Evolutionary conservation across 1,140 invertebrate species (phyloP), one percentile per base, ranked within the genome.

Genomic region (Brevipalpus yothersi): DNA sequence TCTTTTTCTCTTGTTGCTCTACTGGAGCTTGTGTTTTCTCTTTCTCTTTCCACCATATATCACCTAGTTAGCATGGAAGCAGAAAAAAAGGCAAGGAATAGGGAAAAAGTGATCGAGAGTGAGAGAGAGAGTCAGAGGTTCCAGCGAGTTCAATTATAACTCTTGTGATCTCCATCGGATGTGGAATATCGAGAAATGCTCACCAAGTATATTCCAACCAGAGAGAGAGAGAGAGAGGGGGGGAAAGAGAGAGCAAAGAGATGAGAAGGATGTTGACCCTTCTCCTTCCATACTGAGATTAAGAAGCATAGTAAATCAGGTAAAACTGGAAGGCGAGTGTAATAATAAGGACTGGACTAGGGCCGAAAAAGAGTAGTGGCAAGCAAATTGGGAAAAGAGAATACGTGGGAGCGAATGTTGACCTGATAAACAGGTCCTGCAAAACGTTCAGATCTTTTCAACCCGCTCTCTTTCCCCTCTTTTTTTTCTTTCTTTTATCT

Each of bases 401-500:
- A 13, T 19, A 51, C n/a, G 31, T 31, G 31, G 31, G 31, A 31
- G 31, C 31, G 31, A 51, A 51, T 17, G n/a, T 51, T 19, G n/a
- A 51, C 49, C n/a, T n/a, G 49, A 51, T 31, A 31, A 31, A 31
- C 49, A 51, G 21, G 49, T 51, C 49, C 49, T 19, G 21, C n/a
- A 51, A 51, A n/a, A 19, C n/a, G 13, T 51, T 51, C 21, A 40
- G 31, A 19, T 23, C 15, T 56, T 56, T 56, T 56, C 54, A n/a
- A 40, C 21, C 7, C 39, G 13, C 12, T 55, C 11, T 56, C 17
- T 56, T 41, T n/a, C 13, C 39, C 31, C 41, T 56, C 13, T 15
- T n/a, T 54, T 9, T 42, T 12, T 8, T 58, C n/a, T 51, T 58
- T 17, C n/a, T n/a, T 66, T 66, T 58, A 70, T 60, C 56, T 67